Base-by-base conservation (phyloP, 35 echinoderm and acorn worm species). In the Apostichopus californicus region DNA sequence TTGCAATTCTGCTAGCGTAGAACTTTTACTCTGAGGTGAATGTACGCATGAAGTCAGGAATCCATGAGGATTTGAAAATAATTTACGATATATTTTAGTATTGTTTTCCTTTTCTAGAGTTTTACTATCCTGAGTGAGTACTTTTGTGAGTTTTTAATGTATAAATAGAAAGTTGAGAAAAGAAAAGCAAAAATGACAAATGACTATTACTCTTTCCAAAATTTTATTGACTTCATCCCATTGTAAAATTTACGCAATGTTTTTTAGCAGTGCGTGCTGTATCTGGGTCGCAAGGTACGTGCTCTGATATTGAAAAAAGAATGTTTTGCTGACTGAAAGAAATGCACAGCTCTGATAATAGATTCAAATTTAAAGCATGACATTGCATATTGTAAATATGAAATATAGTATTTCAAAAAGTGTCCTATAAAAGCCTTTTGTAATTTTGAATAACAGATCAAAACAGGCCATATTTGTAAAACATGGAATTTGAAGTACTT, bases 201-300 rank as follows among this genome's bases (percentile, higher is more conserved):
- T 75, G 71, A 75, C 71, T 75, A 75, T 75, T 24, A 75, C 71
- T 75, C 71, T 6, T n/a, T 18, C 71, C 20, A 75, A 75, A 75
- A 22, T 75, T 75, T 75, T 75, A 75, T 75, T 20, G 71, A 75
- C 71, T 75, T n/a, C 20, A 75, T 59, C 55, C 58, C 13, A 58
- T 10, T 5, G 78, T 58, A 85, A 85, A 85, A 85, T 85, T 85
- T 85, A 85, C 54, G 81, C 57, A 57, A 55, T 84, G 55, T 85
- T 85, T 85, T 85, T 8, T n/a, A 13, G 34, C 57, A 58, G 81
- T 56, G 57, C 81, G 55, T 85, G 81, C 81, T 56, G 55, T 85
- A 58, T 85, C 55, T 85, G 6, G 81, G 81, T 85, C 81, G 58
- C 14, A 85, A 2, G 4, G 17, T 57, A 59, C 81, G 9, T 85